Base-by-base conservation (phyloP, 2,888 invertebrate genomes). In the Julus scandinavius region DNA sequence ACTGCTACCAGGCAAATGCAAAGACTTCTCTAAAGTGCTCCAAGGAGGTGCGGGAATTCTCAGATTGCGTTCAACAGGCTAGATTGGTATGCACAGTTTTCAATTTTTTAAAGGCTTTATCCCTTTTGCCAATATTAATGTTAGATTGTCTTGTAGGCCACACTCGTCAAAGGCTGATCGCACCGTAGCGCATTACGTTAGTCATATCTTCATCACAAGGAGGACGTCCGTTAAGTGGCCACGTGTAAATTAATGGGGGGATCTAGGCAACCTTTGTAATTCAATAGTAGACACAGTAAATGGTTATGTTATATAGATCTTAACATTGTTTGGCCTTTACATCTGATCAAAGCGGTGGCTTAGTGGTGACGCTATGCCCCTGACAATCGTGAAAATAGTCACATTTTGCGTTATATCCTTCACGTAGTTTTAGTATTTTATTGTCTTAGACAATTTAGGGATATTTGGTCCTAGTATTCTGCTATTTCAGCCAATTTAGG, bases 1-100 rank as follows among this genome's bases (percentile, higher is more conserved):
- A 87, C 40, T 87, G 87, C 38, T 87, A 87, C 29, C 87, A 87
- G 58, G 54, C 50, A 1, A 87, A 87, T 15, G 38, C 49, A 29
- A 50, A 45, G 40, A 54, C 54, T 0, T 87, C 87, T 1, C 20
- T 87, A 58, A 87, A 87, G 40, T 87, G 87, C 29, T 50, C 49
- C n/a, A 87, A 50, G 17, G 87, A 87, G 29, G 87, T 87, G 17
- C 45, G 87, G 6, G 87, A 87, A 50, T 87, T 87, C 50, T 40
- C 54, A n/a, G 15, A 45, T 87, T 87, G 87, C 50, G 87, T 50
- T 50, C 87, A 87, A 29, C 87, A 58, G 29, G 50, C 54, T 87
- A 17, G 58, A 58, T 87, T 87, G 87, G 87, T 87, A n/a, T 1
- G 87, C 20, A 9, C 17, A 17, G 13, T 49, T 45, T 49, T 17